A percentile compares a stretch with the other conserved stretches of the same genome.
phyloP scores from a whole-genome alignment of 2,888 invertebrate genomes.

The Cantharis rufa region DNA sequence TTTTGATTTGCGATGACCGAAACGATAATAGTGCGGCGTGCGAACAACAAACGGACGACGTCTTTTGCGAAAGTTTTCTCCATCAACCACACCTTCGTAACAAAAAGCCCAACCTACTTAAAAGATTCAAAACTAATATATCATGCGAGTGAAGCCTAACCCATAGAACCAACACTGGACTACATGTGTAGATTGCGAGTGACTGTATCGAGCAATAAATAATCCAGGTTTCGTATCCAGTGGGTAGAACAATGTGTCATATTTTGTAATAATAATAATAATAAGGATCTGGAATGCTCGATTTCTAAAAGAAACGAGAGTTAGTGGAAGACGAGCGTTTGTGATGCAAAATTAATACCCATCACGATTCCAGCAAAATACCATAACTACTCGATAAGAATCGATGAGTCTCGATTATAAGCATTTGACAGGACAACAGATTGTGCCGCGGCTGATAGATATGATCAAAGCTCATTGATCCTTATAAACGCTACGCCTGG shows the following conservation, averaged over 20 bases:
- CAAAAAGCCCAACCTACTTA: slow-evolving; percentile 24
- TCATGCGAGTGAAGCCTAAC: slow-evolving; percentile 25
- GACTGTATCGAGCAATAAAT: slow-evolving; percentile 33
- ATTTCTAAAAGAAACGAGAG: not conserved
- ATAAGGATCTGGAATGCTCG: not conserved
- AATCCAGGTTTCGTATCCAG: slow-evolving; percentile 20
- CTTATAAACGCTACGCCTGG: not conserved
- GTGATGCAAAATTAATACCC: not conserved
- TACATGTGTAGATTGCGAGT: slow-evolving; percentile 29
- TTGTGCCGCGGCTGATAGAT: not conserved
- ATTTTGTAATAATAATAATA: slow-evolving; percentile 32
- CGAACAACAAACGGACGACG: not conserved
- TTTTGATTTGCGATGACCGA: slow-evolving; percentile 1
- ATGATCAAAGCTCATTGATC: not conserved
- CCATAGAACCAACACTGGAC: slow-evolving; percentile 24
- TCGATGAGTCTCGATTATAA: not conserved
- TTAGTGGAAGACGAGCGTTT: not conserved
- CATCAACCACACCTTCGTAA: slow-evolving; percentile 21
- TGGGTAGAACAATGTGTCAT: slow-evolving; percentile 38
- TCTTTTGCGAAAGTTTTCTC: not conserved
- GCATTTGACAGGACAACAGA: not conserved
- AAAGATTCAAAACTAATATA: slow-evolving; percentile 22
- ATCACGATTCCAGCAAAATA: not conserved
- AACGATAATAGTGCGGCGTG: not conserved
- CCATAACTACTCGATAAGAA: not conserved